Evolutionary conservation across 2,113 vertebrate species (phyloP).

Genomic region (Azemiops feae): DNA sequence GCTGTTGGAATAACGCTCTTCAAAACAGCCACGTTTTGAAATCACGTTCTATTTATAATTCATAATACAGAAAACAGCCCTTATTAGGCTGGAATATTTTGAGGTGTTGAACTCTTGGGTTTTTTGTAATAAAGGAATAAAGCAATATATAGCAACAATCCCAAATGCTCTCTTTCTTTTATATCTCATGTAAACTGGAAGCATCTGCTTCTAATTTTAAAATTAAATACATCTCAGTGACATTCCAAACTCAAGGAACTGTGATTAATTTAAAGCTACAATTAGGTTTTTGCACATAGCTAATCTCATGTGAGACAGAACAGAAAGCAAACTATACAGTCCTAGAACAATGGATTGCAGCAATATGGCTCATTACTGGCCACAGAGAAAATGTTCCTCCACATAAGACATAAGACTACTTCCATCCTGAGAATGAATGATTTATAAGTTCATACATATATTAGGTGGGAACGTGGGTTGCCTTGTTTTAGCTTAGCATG

Average conservation of each 20-base stretch:
- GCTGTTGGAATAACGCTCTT: not conserved
- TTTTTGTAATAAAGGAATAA: not conserved
- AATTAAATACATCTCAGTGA: not conserved
- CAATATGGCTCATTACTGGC: not conserved
- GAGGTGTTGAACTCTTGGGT: not conserved
- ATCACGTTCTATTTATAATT: not conserved
- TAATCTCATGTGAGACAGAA: not conserved
- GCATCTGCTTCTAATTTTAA: not conserved
- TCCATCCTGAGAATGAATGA: not conserved
- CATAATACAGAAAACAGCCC: not conserved
- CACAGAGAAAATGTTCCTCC: not conserved
- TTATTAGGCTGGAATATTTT: not conserved
- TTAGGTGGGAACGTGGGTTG: not conserved
- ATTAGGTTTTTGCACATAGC: not conserved
- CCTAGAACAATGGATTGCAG: not conserved
- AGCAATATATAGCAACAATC: not conserved
- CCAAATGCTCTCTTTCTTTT: not conserved
- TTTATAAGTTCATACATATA: not conserved
- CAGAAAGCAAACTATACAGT: not conserved
- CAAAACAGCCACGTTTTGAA: not conserved
- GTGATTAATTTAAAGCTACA: not conserved
- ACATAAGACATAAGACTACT: not conserved
- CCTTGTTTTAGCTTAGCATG: not conserved
- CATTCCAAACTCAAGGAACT: not conserved
- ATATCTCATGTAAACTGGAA: not conserved